These are phyloP conservation scores for Hydrolagus colliei DNA, from an alignment of 2,797 vertebrate genomes.

Conservation along the genomic window DNA sequence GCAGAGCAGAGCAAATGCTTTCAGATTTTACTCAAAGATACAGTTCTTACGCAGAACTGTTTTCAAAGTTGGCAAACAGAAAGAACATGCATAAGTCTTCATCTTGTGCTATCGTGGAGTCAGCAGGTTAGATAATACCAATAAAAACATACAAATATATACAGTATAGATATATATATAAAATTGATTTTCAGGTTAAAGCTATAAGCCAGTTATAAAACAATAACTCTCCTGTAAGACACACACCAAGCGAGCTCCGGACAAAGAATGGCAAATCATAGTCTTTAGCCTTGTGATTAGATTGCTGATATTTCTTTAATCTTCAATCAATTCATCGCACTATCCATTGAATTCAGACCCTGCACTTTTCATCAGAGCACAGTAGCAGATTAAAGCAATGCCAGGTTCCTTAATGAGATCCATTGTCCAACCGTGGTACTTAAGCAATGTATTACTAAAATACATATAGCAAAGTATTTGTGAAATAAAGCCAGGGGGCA, in stretches of 20 bases:
- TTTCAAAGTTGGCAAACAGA: background rate
- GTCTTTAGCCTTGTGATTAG: conserved; percentile 61
- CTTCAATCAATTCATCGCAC: conserved; percentile 69
- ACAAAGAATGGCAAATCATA: conserved; percentile 67
- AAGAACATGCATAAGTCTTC: background rate
- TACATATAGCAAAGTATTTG: conserved; percentile 5
- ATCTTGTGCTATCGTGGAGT: background rate
- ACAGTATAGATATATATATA: background rate
- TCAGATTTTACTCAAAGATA: too few species aligned
- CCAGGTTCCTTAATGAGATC: background rate
- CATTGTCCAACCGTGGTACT: background rate
- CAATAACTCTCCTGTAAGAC: conserved; percentile 21
- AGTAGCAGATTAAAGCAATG: background rate
- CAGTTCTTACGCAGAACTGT: background rate
- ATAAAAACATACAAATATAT: background rate
- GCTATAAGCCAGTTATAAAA: conserved; percentile 35
- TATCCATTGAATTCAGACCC: background rate
- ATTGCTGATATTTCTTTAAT: conserved; percentile 71
- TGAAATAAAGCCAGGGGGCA: background rate
- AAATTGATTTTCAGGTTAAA: conserved; percentile 33
- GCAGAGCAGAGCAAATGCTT: too few species aligned
- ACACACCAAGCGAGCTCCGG: conserved; percentile 35
- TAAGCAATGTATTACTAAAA: conserved; percentile 17
- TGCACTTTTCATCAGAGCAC: background rate
- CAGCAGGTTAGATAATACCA: background rate